Conservation (phyloP, 2,113 vertebrate species). For the Ancistrus triradiatus region DNA sequence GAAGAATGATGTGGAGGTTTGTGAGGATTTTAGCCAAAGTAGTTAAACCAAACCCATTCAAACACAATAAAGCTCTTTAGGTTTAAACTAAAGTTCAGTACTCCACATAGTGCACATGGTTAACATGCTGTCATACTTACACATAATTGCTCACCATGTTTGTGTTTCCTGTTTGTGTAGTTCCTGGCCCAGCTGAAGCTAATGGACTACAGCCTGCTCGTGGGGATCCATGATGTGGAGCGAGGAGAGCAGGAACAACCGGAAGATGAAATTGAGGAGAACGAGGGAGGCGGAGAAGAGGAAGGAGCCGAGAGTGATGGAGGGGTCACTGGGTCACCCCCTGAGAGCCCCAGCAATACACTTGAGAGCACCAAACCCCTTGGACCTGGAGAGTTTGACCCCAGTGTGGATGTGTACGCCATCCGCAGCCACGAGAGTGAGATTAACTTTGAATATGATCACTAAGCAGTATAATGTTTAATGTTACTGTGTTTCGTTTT, state of each 20-base stretch:
- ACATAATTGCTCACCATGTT: not conserved
- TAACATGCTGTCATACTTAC: too few species aligned
- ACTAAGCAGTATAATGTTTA: not conserved
- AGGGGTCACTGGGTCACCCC: slow-evolving; percentile 77
- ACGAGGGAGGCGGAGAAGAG: slow-evolving; percentile 72
- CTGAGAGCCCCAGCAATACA: slow-evolving; percentile 93
- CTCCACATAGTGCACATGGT: too few species aligned
- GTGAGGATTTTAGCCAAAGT: slow-evolving; percentile 26
- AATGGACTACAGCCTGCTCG: slow-evolving; percentile 96
- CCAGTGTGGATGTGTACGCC: slow-evolving; percentile 92
- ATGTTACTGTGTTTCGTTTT: not conserved
- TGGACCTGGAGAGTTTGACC: slow-evolving; percentile 91
- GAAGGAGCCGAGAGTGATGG: slow-evolving; percentile 89
- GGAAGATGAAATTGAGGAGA: slow-evolving; percentile 81
- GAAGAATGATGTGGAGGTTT: slow-evolving; percentile 85
- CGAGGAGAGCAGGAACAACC: slow-evolving; percentile 93
- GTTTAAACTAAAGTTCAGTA: too few species aligned
- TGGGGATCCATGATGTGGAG: slow-evolving; percentile 93
- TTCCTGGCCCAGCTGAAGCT: slow-evolving; percentile 94
- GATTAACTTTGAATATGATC: slow-evolving; percentile 32
- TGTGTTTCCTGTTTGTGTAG: slow-evolving; percentile 55
- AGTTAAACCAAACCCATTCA: too few species aligned
- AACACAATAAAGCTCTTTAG: too few species aligned
- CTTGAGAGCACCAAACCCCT: slow-evolving; percentile 86
- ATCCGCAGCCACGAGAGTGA: slow-evolving; percentile 93